Percentiles rank a stretch among this genome's conserved stretches.
phyloP scores from a whole-genome alignment of 2,797 vertebrate species.

The Hippopotamyrus pictus region DNA sequence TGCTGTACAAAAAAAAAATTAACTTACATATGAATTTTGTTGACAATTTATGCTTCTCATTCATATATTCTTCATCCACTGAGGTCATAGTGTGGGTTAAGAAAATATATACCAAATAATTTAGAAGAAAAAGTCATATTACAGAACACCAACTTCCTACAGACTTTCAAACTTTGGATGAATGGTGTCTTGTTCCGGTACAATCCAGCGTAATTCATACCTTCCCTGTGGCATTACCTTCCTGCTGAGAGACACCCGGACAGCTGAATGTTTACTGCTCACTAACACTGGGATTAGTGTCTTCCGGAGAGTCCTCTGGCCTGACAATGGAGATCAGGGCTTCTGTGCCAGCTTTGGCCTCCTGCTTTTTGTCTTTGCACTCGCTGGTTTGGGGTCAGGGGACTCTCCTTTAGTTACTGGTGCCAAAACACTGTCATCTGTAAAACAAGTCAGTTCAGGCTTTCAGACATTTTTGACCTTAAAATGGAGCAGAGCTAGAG shows the following conservation, averaged over 20 bases:
- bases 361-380: constrained; percentile 33
- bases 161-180: neutral
- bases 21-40: neutral
- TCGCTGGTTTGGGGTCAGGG: constrained; percentile 41
- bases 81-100: neutral
- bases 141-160: neutral
- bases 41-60: neutral
- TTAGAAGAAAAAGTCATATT: neutral
- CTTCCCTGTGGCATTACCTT: neutral
- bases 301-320: neutral
- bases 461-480: neutral
- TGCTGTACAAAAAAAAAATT: neutral
- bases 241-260: neutral
- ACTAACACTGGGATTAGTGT: neutral
- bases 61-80: neutral
- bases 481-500: neutral
- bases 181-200: neutral
- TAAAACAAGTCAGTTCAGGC: constrained; percentile 24
- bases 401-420: constrained; percentile 26
- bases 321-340: constrained; percentile 31
- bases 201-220: neutral
- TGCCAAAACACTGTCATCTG: constrained; percentile 38
- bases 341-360: constrained; percentile 44
- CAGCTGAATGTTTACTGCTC: neutral
- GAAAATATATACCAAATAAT: neutral